Percentiles rank a stretch among this genome's conserved stretches.
Evolutionary conservation across 2,113 vertebrate genomes (phyloP).

Genomic region (Vulpes lagopus): DNA sequence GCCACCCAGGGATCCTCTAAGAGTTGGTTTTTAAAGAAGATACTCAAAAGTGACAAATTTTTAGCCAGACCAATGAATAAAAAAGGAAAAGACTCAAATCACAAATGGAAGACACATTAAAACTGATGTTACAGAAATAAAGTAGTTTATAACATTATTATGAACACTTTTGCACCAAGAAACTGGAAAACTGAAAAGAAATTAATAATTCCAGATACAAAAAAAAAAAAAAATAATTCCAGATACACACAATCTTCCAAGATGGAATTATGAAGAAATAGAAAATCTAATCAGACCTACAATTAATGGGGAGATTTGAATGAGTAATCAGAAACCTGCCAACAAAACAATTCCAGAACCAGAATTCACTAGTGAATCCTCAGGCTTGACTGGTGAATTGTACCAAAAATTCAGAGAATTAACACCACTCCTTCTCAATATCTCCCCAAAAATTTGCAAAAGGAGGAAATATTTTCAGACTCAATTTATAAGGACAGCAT

Average conservation of each 20-base stretch:
- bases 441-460: background rate
- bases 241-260: background rate
- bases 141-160: background rate
- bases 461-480: background rate
- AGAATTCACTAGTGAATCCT: background rate
- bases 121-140: background rate
- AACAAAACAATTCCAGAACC: background rate
- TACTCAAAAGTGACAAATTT: background rate
- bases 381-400: background rate
- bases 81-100: background rate
- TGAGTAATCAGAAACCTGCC: background rate
- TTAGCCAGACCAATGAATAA: background rate
- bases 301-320: background rate
- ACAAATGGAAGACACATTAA: background rate
- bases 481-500: background rate
- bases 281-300: background rate
- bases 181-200: background rate
- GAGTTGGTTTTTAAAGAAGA: background rate
- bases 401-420: background rate
- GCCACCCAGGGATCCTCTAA: background rate
- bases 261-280: background rate
- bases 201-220: background rate
- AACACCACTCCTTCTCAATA: background rate
- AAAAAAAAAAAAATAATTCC: too few species aligned
- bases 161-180: background rate